A percentile compares a stretch with the other conserved stretches of the same genome.
These are phyloP conservation scores for Pristiophorus japonicus DNA, from an alignment of 2,113 vertebrate genomes.

Conservation along the genomic window DNA sequence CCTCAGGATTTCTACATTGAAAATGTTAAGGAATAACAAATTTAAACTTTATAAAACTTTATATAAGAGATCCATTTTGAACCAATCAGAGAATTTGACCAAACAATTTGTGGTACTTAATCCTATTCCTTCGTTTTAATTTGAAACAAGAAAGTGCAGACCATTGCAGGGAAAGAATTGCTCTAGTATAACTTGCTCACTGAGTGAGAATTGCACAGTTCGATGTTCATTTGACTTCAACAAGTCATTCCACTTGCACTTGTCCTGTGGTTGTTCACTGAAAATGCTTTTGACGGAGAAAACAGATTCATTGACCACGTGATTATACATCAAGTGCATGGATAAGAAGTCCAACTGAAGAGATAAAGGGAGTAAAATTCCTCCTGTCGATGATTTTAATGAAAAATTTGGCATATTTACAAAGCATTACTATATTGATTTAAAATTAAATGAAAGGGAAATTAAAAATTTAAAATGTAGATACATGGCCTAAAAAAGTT, in stretches of 20 bases:
- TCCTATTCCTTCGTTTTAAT: no score
- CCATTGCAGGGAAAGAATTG: background rate
- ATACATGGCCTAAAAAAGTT: background rate
- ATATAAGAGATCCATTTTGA: background rate
- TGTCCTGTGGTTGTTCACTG: background rate
- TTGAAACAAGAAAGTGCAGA: background rate
- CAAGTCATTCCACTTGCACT: background rate
- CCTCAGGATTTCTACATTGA: background rate
- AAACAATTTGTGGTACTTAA: constrained; percentile 14
- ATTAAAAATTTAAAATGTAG: background rate
- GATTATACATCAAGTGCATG: background rate
- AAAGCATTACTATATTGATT: background rate
- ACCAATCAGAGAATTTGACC: background rate
- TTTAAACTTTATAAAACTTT: background rate
- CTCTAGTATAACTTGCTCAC: background rate
- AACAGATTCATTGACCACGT: background rate
- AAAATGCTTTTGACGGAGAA: background rate
- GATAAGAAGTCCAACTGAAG: background rate
- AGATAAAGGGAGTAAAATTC: background rate
- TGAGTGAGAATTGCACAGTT: background rate
- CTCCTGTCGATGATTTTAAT: background rate
- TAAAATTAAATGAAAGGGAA: background rate
- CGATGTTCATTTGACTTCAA: background rate
- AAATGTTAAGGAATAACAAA: background rate
- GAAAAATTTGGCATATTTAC: background rate